Base-by-base conservation (phyloP, 2,888 invertebrate species). In the Campoplex nolae region DNA sequence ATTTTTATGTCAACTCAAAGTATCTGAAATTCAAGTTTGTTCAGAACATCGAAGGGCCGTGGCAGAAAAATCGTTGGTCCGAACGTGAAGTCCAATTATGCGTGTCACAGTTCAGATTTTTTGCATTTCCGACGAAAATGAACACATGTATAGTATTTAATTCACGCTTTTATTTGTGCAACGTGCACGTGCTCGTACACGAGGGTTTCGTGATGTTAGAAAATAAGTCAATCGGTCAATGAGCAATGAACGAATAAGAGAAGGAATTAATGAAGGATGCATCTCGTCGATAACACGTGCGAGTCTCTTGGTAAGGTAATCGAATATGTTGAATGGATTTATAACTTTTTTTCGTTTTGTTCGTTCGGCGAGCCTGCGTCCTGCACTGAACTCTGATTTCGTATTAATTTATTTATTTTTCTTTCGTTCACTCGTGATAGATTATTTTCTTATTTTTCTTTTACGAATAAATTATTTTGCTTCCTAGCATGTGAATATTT, bases 341-440 rank as follows among this genome's bases (percentile, higher is more conserved):
- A 3, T 32, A 28, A 13, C 32, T 32, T 42, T 83, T 67, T 58
- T 67, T 23, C 56, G 75, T 73, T 84, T 71, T 62, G 56, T 74
- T 88, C 78, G 65, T 86, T 88, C 82, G 68, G 78, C 77, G 90
- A 92, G 91, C 89, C 89, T 90, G 92, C 88, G 92, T 81, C 92
- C 92, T 89, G 92, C 93, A 92, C 92, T 91, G 88, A 89, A 89
- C 91, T 92, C 90, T 51, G 45, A 84, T 54, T 84, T 81, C 75
- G 23, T 28, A 62, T 16, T 13, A 62, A 62, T 28, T 32, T 32
- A 32, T 62, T 32, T 58, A 83, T 84, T 88, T 85, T 88, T 56
- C 70, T 83, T 87, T 54, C 56, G 87, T 65, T 56, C 70, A 79
- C 86, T 84, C 86, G 77, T 86, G 78, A 88, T 89, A 89, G 73